Conservation (phyloP, 2,797 vertebrate genomes). For the Austrolebias charrua region DNA sequence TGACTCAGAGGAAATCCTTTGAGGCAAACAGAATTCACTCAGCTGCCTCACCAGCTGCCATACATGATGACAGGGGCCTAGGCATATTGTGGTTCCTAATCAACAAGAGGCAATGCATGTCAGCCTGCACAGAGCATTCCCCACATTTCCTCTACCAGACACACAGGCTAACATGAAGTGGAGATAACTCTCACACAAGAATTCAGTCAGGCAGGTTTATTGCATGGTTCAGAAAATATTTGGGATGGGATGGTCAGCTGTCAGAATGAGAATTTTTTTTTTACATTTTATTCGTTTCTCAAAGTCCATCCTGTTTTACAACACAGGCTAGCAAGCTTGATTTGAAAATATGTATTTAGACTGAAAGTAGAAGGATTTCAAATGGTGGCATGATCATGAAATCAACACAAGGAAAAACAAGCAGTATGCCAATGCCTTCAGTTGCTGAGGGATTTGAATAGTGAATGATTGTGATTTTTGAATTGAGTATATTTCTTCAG, state of each 20-base stretch:
- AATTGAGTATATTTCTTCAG: no score
- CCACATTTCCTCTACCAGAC: constrained; percentile 8
- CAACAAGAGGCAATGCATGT: constrained; percentile 34
- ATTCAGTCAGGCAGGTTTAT: constrained; percentile 16
- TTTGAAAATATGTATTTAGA: background rate
- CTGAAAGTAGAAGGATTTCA: background rate
- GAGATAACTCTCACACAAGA: constrained; percentile 15
- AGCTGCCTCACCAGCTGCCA: constrained; percentile 31
- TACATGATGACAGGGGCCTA: constrained; percentile 31
- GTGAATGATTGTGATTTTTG: no score
- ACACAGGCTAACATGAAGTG: constrained; percentile 2
- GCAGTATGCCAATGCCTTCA: no score
- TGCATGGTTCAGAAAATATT: constrained; percentile 23
- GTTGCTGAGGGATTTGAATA: no score
- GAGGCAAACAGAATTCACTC: constrained; percentile 38
- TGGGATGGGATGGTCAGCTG: constrained; percentile 6
- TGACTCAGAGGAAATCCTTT: constrained; percentile 49
- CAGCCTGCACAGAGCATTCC: constrained; percentile 19
- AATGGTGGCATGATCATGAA: background rate
- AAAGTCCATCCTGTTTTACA: background rate
- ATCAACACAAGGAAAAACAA: background rate
- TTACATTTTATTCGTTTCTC: background rate
- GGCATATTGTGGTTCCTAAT: constrained; percentile 25
- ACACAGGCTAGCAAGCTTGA: background rate
- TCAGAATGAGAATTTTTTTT: constrained; percentile 1